phyloP scores from a whole-genome alignment of 2,113 vertebrate genomes.

The Odocoileus virginianus region DNA sequence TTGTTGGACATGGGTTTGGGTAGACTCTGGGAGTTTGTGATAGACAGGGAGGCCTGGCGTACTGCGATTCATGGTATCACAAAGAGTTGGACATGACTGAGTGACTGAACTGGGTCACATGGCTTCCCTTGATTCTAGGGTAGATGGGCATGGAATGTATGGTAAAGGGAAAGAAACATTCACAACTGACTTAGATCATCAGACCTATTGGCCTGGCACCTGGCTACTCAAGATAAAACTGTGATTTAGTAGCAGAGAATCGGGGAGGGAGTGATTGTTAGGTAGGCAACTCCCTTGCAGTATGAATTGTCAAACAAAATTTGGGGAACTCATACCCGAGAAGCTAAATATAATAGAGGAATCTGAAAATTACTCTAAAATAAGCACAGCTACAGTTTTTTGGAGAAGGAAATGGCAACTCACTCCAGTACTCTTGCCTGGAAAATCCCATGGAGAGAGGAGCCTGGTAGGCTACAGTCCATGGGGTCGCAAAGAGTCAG shows the following conservation, averaged over 20 bases:
- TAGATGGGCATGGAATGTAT: not conserved
- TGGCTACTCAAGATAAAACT: not conserved
- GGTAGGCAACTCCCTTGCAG: too few relatives aligned
- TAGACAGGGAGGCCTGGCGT: too few relatives aligned
- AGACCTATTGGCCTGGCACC: not conserved
- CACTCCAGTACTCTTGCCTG: not conserved
- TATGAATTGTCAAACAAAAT: not conserved
- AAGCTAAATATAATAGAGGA: not conserved
- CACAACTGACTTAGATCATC: not conserved
- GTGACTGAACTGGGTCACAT: not conserved
- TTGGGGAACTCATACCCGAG: not conserved
- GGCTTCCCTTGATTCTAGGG: not conserved
- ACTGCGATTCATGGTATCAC: too few relatives aligned
- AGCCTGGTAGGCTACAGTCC: not conserved
- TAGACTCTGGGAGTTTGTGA: too few relatives aligned
- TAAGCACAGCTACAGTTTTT: not conserved
- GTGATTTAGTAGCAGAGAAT: not conserved
- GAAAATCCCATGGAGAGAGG: not conserved
- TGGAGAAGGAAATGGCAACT: not conserved
- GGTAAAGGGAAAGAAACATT: not conserved
- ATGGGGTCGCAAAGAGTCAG: not conserved
- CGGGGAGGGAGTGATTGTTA: not conserved
- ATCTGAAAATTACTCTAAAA: conserved; percentile 1
- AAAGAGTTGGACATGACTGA: too few relatives aligned
- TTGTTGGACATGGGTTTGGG: too few relatives aligned